phyloP scores from a whole-genome alignment of 1,140 invertebrate species.

The Drosophila novamexicana region DNA sequence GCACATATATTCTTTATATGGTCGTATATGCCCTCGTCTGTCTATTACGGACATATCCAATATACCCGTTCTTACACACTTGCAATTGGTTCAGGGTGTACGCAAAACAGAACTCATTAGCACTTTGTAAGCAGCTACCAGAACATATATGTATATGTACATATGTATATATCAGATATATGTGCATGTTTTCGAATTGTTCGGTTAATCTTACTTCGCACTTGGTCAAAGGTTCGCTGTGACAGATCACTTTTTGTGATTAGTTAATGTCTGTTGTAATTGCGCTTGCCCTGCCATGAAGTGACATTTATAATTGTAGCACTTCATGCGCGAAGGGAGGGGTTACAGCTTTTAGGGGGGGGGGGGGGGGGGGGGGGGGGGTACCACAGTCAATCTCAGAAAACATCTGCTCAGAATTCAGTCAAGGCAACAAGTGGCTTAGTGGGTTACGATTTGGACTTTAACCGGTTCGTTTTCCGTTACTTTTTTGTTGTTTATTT shows the following conservation, averaged over 20 bases:
- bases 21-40: no score
- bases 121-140: conserved; percentile 13
- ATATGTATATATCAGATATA: neutral
- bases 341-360: neutral
- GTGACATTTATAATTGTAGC: conserved; percentile 38
- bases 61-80: neutral
- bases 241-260: conserved; percentile 22
- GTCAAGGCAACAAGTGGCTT: conserved; percentile 8
- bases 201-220: conserved; percentile 2
- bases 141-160: neutral
- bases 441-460: conserved; percentile 19
- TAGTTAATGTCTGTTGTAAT: conserved; percentile 53
- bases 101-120: conserved; percentile 33
- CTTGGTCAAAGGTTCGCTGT: conserved; percentile 11
- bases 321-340: neutral
- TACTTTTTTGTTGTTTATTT: conserved; percentile 28
- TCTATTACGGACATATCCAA: neutral
- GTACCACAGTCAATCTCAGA: neutral
- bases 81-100: neutral
- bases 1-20: neutral
- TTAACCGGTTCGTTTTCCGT: conserved; percentile 56
- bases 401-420: conserved; percentile 31
- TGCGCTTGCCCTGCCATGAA: conserved; percentile 46
- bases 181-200: neutral
- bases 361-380: neutral